Evolutionary conservation across 2,797 vertebrate species (phyloP).

Genomic region (Novumbra hubbsi): DNA sequence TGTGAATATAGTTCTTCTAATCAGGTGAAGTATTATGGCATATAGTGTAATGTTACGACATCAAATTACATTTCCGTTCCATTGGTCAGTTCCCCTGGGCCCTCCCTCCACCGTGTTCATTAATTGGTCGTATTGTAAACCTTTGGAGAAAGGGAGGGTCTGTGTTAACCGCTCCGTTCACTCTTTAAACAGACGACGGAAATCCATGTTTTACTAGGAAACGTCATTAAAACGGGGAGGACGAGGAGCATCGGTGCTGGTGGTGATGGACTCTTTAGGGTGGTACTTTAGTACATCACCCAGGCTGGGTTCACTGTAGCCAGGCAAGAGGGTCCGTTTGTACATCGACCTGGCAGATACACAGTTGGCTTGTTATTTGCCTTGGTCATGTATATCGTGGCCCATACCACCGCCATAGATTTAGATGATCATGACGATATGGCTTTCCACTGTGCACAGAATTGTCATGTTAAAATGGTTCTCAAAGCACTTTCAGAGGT

Average conservation of each 20-base stretch:
- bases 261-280: conserved; percentile 41
- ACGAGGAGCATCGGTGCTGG: conserved; percentile 13
- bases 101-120: conserved; percentile 70
- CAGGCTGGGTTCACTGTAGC: conserved; percentile 58
- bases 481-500: conserved; percentile 74
- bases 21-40: conserved; percentile 75
- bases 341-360: neutral
- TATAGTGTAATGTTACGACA: conserved; percentile 75
- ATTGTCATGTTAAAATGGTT: conserved; percentile 24
- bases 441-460: conserved; percentile 51
- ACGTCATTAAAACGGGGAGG: conserved; percentile 19
- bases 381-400: conserved; percentile 54
- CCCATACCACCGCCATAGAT: conserved; percentile 12
- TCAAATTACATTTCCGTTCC: conserved; percentile 66
- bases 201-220: conserved; percentile 32
- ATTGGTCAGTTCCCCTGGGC: conserved; percentile 39
- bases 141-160: conserved; percentile 40
- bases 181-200: conserved; percentile 45
- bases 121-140: conserved; percentile 72
- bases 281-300: conserved; percentile 33
- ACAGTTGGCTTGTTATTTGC: conserved; percentile 31
- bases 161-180: conserved; percentile 32
- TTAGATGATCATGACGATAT: too few relatives aligned
- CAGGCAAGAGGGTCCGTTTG: conserved; percentile 57
- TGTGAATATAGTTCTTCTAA: conserved; percentile 76